phyloP scores from a whole-genome alignment of 2,888 invertebrate species.

The Cheilosia soror region DNA sequence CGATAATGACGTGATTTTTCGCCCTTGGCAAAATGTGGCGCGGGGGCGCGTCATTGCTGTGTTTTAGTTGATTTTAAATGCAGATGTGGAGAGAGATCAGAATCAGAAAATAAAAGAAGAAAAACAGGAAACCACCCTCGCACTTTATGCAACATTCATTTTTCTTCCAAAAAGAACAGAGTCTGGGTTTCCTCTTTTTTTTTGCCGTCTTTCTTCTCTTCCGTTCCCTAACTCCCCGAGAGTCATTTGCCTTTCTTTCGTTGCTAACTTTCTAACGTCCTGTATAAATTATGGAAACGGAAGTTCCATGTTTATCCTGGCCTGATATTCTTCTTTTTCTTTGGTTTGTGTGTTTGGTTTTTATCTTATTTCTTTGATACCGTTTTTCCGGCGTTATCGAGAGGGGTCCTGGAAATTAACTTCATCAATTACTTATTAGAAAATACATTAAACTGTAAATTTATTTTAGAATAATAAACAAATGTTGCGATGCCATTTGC shows the following conservation, averaged over 20 bases:
- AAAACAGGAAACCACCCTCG: slow-evolving; percentile 68
- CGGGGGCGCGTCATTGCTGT: background rate
- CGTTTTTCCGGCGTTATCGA: slow-evolving; percentile 64
- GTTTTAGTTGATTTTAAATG: slow-evolving; percentile 59
- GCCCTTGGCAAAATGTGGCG: slow-evolving; percentile 45
- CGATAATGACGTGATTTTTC: slow-evolving; percentile 75
- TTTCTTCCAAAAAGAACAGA: slow-evolving; percentile 50
- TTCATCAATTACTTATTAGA: slow-evolving; percentile 76
- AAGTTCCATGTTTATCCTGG: slow-evolving; percentile 70
- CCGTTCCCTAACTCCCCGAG: slow-evolving; percentile 43
- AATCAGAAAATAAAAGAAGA: slow-evolving; percentile 8
- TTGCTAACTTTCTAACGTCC: slow-evolving; percentile 68
- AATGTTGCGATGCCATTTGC: slow-evolving; percentile 8
- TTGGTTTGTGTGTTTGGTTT: slow-evolving; percentile 29
- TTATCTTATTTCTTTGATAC: slow-evolving; percentile 61
- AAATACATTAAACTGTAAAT: slow-evolving; percentile 69
- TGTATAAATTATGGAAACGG: slow-evolving; percentile 75
- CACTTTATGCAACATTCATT: slow-evolving; percentile 72
- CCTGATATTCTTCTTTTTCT: slow-evolving; percentile 29
- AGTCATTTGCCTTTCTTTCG: slow-evolving; percentile 37
- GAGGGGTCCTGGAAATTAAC: slow-evolving; percentile 72
- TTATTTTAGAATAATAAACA: slow-evolving; percentile 62
- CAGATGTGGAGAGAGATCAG: slow-evolving; percentile 57
- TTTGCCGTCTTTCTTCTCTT: slow-evolving; percentile 45
- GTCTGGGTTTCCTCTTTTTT: slow-evolving; percentile 23